These are phyloP conservation scores for Tetheella fluctuosa DNA, from an alignment of 2,888 invertebrate genomes.

Conservation along the genomic window DNA sequence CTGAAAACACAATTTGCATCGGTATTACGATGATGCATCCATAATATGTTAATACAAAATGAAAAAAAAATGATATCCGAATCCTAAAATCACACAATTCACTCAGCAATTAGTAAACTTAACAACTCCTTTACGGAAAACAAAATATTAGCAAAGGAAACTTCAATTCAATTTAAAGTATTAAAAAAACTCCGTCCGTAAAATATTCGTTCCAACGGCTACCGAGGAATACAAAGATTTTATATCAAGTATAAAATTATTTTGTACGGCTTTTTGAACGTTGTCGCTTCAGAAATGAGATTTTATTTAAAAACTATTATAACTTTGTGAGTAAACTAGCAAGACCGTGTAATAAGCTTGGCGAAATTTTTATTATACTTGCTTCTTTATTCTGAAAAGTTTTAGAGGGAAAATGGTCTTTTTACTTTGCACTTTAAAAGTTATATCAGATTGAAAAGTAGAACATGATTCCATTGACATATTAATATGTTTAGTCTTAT, in stretches of 20 bases:
- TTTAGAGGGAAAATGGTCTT: not conserved
- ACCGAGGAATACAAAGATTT: not conserved
- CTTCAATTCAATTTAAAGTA: not conserved
- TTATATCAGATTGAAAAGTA: not conserved
- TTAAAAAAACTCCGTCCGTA: not conserved
- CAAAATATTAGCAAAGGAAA: not conserved
- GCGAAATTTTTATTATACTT: slow-evolving; percentile 25
- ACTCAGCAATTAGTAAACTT: not conserved
- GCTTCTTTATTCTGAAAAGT: slow-evolving; percentile 15
- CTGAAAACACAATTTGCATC: too few relatives aligned
- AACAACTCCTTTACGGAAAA: not conserved
- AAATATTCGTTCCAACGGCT: not conserved
- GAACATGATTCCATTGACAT: not conserved
- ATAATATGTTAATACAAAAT: too few relatives aligned
- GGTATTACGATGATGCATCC: too few relatives aligned
- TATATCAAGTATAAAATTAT: slow-evolving; percentile 17
- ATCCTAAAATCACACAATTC: not conserved
- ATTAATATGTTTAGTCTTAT: too few relatives aligned
- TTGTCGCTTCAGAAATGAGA: slow-evolving; percentile 27
- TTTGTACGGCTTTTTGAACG: slow-evolving; percentile 22
- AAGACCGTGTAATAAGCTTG: not conserved
- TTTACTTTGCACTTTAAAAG: not conserved
- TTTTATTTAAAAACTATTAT: slow-evolving; percentile 35
- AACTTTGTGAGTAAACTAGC: slow-evolving; percentile 30
- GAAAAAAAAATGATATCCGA: not conserved